These are phyloP conservation scores for Saguinus imperator DNA, from an alignment of 2,113 vertebrate genomes.

Conservation along the genomic window DNA sequence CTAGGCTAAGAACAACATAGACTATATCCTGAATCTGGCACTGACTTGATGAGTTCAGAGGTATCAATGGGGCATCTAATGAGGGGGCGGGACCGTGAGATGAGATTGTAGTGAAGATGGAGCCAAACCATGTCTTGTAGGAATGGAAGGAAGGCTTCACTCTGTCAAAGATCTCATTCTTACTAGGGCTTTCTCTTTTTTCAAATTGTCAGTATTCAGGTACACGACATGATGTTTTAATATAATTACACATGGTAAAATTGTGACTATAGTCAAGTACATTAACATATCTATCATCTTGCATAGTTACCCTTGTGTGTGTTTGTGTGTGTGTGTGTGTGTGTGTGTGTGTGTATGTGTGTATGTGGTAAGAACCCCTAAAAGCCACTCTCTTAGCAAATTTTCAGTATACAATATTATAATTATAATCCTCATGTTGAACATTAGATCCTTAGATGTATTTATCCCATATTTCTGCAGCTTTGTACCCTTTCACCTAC, in stretches of 20 bases:
- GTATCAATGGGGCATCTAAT: background rate
- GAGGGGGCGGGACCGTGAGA: background rate
- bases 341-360: background rate
- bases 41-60: background rate
- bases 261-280: background rate
- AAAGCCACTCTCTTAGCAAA: background rate
- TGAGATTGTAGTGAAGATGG: background rate
- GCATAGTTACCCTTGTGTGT: background rate
- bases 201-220: background rate
- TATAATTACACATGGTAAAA: background rate
- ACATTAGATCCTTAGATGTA: background rate
- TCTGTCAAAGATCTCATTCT: background rate
- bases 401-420: background rate
- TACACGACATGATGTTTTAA: background rate
- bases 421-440: background rate
- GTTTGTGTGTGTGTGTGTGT: background rate
- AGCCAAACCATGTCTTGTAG: background rate
- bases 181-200: background rate
- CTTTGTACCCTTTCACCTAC: background rate
- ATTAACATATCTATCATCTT: background rate
- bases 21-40: background rate
- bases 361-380: background rate
- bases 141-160: background rate
- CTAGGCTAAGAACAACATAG: background rate
- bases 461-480: background rate